These are phyloP conservation scores for Lamprotornis superbus DNA, from an alignment of 2,113 vertebrate genomes.

Conservation along the genomic window DNA sequence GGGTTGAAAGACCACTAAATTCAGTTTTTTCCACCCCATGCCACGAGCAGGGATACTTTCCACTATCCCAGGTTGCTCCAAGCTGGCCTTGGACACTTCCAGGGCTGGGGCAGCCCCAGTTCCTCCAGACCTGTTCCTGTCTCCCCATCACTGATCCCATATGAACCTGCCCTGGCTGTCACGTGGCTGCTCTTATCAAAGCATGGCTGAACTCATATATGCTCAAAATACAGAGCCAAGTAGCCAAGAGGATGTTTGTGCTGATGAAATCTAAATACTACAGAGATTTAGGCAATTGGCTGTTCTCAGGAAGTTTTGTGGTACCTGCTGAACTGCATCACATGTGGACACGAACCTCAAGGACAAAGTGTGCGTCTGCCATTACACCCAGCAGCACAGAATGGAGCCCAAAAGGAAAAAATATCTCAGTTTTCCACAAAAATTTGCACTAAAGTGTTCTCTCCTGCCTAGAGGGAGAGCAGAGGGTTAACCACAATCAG, in stretches of 20 bases:
- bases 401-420: not conserved
- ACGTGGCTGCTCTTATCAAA: not conserved
- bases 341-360: accelerated
- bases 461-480: not conserved
- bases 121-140: not conserved
- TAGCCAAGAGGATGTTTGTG: not conserved
- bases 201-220: accelerated
- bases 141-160: not conserved
- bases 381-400: not conserved
- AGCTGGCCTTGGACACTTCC: not conserved
- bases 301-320: not conserved
- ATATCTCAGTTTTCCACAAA: not conserved
- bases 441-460: not conserved
- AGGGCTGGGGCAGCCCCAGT: not conserved
- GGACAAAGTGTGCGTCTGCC: not conserved
- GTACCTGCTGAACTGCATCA: not conserved
- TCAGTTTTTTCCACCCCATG: not conserved
- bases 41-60: not conserved
- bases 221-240: not conserved
- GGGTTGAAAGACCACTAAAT: not conserved
- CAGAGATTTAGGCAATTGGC: not conserved
- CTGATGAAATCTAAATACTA: not conserved
- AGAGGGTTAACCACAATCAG: not conserved
- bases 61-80: not conserved
- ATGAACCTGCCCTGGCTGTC: accelerated